These are phyloP conservation scores for Todus mexicanus DNA, from an alignment of 2,797 vertebrate species.

Conservation along the genomic window DNA sequence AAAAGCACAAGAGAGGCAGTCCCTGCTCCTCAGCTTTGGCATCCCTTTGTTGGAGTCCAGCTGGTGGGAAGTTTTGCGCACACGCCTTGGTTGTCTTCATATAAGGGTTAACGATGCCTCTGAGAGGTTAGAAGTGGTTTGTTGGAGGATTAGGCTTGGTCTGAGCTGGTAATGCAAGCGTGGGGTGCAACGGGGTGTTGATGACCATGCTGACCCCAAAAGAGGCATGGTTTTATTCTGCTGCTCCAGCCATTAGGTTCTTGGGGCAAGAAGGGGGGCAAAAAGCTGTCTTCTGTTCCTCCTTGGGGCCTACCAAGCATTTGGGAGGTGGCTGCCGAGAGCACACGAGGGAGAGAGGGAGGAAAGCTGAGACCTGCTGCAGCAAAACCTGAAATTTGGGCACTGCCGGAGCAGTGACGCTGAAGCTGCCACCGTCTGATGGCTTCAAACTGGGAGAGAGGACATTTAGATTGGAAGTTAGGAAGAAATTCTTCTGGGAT, in stretches of 20 bases:
- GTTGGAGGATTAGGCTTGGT: neutral
- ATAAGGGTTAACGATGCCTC: rapidly evolving
- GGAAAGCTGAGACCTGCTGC: neutral
- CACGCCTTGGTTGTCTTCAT: neutral
- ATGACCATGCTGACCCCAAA: neutral
- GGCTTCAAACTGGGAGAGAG: too few species aligned
- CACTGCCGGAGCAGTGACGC: neutral
- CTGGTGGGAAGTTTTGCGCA: neutral
- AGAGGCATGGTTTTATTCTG: neutral
- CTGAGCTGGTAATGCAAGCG: neutral
- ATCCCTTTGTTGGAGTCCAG: neutral
- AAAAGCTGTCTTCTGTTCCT: neutral
- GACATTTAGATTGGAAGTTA: too few species aligned
- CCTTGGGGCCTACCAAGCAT: neutral
- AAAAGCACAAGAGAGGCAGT: neutral
- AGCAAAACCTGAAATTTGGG: neutral
- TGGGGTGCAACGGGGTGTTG: rapidly evolving
- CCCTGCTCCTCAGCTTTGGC: neutral
- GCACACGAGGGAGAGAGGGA: rapidly evolving
- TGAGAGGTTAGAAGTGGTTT: neutral
- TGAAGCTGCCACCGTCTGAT: neutral
- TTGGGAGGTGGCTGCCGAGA: neutral
- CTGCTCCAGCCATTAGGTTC: neutral
- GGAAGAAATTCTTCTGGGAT: too few species aligned
- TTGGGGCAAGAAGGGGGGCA: neutral